Conservation (phyloP, 2,888 invertebrate species). For the Scaeva pyrastri region DNA sequence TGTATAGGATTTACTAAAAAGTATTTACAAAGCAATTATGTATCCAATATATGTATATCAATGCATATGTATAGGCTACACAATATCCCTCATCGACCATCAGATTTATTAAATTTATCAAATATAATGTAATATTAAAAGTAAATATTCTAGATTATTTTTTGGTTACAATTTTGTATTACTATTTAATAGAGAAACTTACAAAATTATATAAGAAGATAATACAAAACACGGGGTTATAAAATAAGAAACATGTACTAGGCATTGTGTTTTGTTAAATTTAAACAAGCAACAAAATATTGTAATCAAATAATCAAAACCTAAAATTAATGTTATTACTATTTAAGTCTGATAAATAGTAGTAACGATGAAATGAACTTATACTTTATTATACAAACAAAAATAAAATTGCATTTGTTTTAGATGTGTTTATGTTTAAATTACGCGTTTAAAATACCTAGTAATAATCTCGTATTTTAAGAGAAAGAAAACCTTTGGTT, state of each 20-base stretch:
- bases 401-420: slow-evolving; percentile 68
- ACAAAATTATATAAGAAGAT: slow-evolving; percentile 49
- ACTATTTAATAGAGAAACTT: slow-evolving; percentile 50
- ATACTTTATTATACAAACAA: slow-evolving; percentile 59
- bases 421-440: slow-evolving; percentile 58
- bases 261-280: slow-evolving; percentile 51
- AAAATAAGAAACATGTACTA: slow-evolving; percentile 11
- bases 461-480: too few species aligned
- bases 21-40: slow-evolving; percentile 67
- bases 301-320: slow-evolving; percentile 70
- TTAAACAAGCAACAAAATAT: slow-evolving; percentile 23
- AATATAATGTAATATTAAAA: slow-evolving; percentile 37
- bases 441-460: slow-evolving; percentile 8
- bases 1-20: slow-evolving; percentile 61
- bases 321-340: slow-evolving; percentile 57
- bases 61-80: slow-evolving; percentile 29
- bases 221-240: slow-evolving; percentile 45
- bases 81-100: slow-evolving; percentile 60
- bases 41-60: slow-evolving; percentile 40
- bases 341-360: slow-evolving; percentile 70
- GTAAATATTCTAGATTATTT: slow-evolving; percentile 46
- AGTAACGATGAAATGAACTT: slow-evolving; percentile 65
- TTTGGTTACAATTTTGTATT: slow-evolving; percentile 62
- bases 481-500: too few species aligned
- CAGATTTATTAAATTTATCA: slow-evolving; percentile 45